Conservation (phyloP, 2,888 invertebrate species). For the Ypsolopha scabrella region DNA sequence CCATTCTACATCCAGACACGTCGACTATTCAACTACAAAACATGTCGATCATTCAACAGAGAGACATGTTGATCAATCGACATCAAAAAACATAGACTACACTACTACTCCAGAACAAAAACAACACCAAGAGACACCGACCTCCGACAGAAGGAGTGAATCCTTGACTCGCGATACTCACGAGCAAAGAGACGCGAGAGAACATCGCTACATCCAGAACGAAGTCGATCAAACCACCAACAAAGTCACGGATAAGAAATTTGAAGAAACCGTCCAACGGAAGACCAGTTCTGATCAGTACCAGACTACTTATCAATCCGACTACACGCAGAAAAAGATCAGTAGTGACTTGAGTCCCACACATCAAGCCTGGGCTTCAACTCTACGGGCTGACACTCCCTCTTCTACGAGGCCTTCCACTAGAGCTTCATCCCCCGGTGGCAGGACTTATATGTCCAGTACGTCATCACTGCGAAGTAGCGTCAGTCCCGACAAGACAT, state of each 20-base stretch:
- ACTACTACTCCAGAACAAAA: background rate
- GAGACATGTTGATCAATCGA: background rate
- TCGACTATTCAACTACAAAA: background rate
- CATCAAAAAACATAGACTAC: background rate
- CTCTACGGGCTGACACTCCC: constrained; percentile 76
- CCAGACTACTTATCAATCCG: constrained; percentile 72
- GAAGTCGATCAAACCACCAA: constrained; percentile 20
- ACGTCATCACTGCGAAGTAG: constrained; percentile 67
- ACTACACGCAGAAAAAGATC: constrained; percentile 68
- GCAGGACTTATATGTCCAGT: constrained; percentile 63
- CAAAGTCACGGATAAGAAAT: constrained; percentile 22
- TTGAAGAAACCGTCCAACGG: constrained; percentile 32
- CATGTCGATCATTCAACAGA: background rate
- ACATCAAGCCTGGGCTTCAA: constrained; percentile 82
- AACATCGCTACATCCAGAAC: constrained; percentile 23
- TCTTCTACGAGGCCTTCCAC: constrained; percentile 24
- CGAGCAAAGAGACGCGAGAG: background rate
- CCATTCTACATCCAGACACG: background rate
- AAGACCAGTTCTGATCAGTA: constrained; percentile 56
- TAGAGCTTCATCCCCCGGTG: constrained; percentile 69
- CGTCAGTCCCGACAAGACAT: constrained; percentile 56
- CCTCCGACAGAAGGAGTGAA: background rate
- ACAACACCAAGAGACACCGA: background rate
- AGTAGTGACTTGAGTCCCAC: constrained; percentile 77
- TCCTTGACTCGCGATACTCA: background rate